A percentile compares a stretch with the other conserved stretches of the same genome.
Evolutionary conservation across 2,113 vertebrate species (phyloP).

Genomic region (Mugil cephalus): DNA sequence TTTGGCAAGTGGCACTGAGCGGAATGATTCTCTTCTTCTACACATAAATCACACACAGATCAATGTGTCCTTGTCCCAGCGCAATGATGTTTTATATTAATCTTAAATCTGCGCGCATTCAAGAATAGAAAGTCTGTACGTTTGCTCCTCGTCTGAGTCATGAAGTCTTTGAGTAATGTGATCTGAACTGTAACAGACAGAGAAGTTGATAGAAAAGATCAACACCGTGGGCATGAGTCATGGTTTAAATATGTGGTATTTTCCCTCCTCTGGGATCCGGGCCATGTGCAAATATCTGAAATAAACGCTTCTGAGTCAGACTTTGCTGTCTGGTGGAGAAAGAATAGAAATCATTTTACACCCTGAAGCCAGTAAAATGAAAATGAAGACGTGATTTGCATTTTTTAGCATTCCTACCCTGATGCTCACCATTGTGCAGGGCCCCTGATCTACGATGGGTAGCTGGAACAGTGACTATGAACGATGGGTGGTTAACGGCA

Average conservation of each 20-base stretch:
- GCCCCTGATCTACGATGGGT: constrained; percentile 39
- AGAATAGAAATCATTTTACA: constrained; percentile 17
- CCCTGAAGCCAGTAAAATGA: constrained; percentile 13
- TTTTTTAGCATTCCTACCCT: constrained; percentile 57
- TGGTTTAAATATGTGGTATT: constrained; percentile 42
- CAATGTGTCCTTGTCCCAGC: neutral
- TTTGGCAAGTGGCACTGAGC: neutral
- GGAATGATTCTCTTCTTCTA: neutral
- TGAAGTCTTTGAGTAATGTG: constrained; percentile 34
- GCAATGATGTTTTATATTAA: constrained; percentile 12
- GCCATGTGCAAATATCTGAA: constrained; percentile 47
- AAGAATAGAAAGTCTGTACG: constrained; percentile 42
- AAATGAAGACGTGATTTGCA: constrained; percentile 54
- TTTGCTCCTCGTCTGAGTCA: constrained; percentile 58
- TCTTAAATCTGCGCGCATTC: constrained; percentile 18
- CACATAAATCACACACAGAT: constrained; percentile 12
- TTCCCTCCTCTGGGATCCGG: constrained; percentile 45
- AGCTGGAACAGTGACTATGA: constrained; percentile 49
- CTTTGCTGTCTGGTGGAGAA: constrained; percentile 37
- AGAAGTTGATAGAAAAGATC: constrained; percentile 33
- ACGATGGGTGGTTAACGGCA: constrained; percentile 63
- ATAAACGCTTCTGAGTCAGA: constrained; percentile 46
- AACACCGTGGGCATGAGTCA: constrained; percentile 49
- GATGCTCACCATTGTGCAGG: constrained; percentile 45
- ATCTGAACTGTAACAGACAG: constrained; percentile 41